phyloP scores from a whole-genome alignment of 2,888 invertebrate species.

The Sphecodes monilicornis region DNA sequence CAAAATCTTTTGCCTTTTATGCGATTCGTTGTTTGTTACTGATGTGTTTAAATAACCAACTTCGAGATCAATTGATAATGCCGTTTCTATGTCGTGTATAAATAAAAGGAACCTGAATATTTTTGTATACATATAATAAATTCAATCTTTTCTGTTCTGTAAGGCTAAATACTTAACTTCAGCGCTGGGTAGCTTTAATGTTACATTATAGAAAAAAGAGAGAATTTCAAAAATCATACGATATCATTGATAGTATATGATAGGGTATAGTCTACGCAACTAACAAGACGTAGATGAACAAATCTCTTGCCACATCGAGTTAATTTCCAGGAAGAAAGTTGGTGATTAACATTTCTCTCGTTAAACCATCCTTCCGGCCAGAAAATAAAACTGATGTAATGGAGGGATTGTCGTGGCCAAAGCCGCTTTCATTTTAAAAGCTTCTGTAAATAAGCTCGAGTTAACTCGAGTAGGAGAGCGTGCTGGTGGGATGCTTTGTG shows the following conservation, averaged over 20 bases:
- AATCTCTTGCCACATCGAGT: background rate
- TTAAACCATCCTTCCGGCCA: background rate
- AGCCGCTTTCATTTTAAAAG: conserved; percentile 6
- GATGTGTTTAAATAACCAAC: too few relatives aligned
- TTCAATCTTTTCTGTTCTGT: too few relatives aligned
- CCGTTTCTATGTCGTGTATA: too few relatives aligned
- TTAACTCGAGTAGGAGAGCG: conserved; percentile 25
- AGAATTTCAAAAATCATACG: too few relatives aligned
- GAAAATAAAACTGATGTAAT: conserved; percentile 12
- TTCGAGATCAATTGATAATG: too few relatives aligned
- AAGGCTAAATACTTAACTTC: too few relatives aligned
- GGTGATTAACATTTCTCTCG: background rate
- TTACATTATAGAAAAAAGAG: too few relatives aligned
- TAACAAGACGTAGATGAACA: background rate
- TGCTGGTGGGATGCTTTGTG: conserved; percentile 27
- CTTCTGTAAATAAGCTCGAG: conserved; percentile 32
- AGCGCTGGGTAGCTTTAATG: too few relatives aligned
- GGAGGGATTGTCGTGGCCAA: background rate
- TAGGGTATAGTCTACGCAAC: background rate
- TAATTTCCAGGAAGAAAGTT: background rate
- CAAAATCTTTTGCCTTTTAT: too few relatives aligned
- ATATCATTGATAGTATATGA: background rate
- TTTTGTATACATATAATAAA: too few relatives aligned
- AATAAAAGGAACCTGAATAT: too few relatives aligned
- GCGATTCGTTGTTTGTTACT: too few relatives aligned